A percentile compares a stretch with the other conserved stretches of the same genome.
These are phyloP conservation scores for Rotaria magnacalcarata DNA, from an alignment of 2,888 invertebrate genomes.

Conservation along the genomic window DNA sequence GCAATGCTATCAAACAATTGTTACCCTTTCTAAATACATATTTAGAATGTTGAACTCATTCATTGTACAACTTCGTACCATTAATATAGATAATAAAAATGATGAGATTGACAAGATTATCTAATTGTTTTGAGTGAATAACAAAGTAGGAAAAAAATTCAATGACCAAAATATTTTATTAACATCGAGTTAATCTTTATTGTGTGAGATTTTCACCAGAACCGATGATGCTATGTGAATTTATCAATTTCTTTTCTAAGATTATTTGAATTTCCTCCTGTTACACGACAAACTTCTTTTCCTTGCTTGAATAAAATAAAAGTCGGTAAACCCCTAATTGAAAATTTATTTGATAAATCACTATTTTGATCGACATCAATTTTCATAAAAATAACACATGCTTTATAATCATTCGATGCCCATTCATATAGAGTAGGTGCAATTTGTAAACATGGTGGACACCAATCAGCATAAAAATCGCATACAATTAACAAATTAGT, in stretches of 20 bases:
- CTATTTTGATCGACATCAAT: background rate
- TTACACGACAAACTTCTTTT: background rate
- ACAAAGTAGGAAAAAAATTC: too few relatives aligned
- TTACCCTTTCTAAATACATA: too few relatives aligned
- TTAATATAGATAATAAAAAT: too few relatives aligned
- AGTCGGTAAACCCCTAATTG: background rate
- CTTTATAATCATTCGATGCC: background rate
- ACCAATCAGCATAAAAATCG: constrained; percentile 12
- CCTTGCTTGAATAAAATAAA: background rate
- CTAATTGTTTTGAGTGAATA: too few relatives aligned
- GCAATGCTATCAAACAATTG: too few relatives aligned
- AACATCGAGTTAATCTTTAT: too few relatives aligned
- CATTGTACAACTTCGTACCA: too few relatives aligned
- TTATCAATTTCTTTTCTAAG: background rate
- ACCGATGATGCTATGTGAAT: background rate
- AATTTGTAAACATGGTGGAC: background rate
- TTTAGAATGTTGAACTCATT: too few relatives aligned
- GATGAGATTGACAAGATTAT: too few relatives aligned
- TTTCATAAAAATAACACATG: background rate
- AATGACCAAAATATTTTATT: too few relatives aligned
- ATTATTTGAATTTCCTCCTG: background rate
- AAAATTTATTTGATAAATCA: background rate
- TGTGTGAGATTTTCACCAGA: too few relatives aligned
- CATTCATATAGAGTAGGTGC: background rate
- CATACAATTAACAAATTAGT: background rate